Percentiles rank a stretch among this genome's conserved stretches.
These are phyloP conservation scores for Etheostoma perlongum DNA, from an alignment of 2,797 vertebrate genomes.

Conservation along the genomic window DNA sequence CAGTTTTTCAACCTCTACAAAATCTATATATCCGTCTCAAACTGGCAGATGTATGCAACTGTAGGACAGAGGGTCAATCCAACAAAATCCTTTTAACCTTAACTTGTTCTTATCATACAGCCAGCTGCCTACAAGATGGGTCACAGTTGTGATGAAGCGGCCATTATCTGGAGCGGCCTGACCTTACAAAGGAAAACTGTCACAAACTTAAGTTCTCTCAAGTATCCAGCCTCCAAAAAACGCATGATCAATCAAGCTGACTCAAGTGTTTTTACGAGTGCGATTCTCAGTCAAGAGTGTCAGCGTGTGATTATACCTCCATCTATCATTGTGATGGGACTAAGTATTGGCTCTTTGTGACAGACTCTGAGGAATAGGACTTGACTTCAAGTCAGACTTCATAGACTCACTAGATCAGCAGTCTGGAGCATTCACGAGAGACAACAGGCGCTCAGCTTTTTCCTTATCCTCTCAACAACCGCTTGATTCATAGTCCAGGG, in stretches of 20 bases:
- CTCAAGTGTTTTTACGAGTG: slow-evolving; percentile 82
- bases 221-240: slow-evolving; percentile 77
- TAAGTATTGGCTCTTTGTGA: slow-evolving; percentile 85
- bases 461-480: slow-evolving; percentile 59
- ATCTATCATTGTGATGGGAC: slow-evolving; percentile 87
- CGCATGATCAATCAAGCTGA: slow-evolving; percentile 85
- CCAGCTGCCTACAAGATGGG: slow-evolving; percentile 64
- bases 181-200: slow-evolving; percentile 86
- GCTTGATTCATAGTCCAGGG: slow-evolving; percentile 63
- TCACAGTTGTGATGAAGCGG: slow-evolving; percentile 70
- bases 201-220: slow-evolving; percentile 83
- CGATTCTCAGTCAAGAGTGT: slow-evolving; percentile 78
- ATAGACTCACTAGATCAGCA: slow-evolving; percentile 84
- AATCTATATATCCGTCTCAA: slow-evolving; percentile 69
- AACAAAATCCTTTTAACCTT: slow-evolving; percentile 73
- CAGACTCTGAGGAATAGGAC: slow-evolving; percentile 85
- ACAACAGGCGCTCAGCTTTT: slow-evolving; percentile 63
- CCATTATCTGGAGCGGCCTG: slow-evolving; percentile 73
- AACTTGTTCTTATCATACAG: slow-evolving; percentile 69
- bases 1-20: slow-evolving; percentile 18
- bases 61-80: slow-evolving; percentile 60
- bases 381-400: slow-evolving; percentile 80
- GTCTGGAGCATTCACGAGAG: slow-evolving; percentile 71
- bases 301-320: slow-evolving; percentile 85
- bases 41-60: slow-evolving; percentile 57